These are phyloP conservation scores for Diaprepes abbreviatus DNA, from an alignment of 2,888 invertebrate species.

Conservation along the genomic window DNA sequence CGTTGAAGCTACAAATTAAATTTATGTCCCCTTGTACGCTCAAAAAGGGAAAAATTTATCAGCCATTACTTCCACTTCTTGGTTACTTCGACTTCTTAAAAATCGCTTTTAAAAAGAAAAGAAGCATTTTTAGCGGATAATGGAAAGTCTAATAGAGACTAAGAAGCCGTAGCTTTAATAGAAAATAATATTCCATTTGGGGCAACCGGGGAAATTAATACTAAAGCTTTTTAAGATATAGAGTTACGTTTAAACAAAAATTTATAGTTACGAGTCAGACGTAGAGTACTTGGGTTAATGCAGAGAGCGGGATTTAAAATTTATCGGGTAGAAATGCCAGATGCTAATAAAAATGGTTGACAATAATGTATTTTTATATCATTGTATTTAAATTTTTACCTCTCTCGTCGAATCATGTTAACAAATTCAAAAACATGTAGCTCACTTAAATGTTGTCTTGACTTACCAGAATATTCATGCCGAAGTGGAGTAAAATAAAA, in stretches of 20 bases:
- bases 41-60: constrained; percentile 16
- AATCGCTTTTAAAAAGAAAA: constrained; percentile 32
- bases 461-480: no score
- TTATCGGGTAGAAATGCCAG: constrained; percentile 6
- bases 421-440: no score
- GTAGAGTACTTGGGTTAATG: constrained; percentile 16
- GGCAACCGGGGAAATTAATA: constrained; percentile 36
- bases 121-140: constrained; percentile 28
- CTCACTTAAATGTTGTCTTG: no score
- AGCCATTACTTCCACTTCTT: constrained; percentile 30
- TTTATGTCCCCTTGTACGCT: constrained; percentile 20
- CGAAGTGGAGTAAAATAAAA: no score
- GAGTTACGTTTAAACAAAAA: constrained; percentile 31
- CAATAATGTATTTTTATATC: no score
- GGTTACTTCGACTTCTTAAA: constrained; percentile 28
- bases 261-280: constrained; percentile 25
- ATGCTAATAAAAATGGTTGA: constrained; percentile 5
- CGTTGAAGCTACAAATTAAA: constrained; percentile 29
- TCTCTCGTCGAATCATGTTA: no score
- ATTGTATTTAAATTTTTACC: no score
- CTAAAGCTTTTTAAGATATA: constrained; percentile 34
- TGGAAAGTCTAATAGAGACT: constrained; percentile 33
- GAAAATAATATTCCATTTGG: constrained; percentile 39
- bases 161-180: constrained; percentile 35
- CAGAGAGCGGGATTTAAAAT: constrained; percentile 14